These are phyloP conservation scores for Istiophorus platypterus DNA, from an alignment of 2,113 vertebrate species.

Conservation along the genomic window DNA sequence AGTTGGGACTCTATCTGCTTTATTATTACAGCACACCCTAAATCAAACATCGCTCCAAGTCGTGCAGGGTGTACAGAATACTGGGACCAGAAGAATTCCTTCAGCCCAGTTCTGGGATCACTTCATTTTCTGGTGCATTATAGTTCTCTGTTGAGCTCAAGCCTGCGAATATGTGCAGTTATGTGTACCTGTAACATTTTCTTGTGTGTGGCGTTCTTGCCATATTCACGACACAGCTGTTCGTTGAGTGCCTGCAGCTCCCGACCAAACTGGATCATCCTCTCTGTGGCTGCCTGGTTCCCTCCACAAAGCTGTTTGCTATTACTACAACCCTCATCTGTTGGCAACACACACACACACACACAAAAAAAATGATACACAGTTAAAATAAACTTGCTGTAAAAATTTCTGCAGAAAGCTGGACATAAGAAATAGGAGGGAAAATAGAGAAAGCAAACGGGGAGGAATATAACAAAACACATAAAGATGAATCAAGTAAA, in stretches of 20 bases:
- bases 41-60: constrained; percentile 18
- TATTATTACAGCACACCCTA: background rate
- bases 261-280: constrained; percentile 98
- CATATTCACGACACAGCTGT: constrained; percentile 93
- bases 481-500: background rate
- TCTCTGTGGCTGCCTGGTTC: constrained; percentile 95
- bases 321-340: constrained; percentile 90
- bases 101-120: background rate
- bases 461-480: background rate
- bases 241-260: constrained; percentile 96
- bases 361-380: too few relatives aligned
- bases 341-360: constrained; percentile 19
- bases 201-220: constrained; percentile 92
- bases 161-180: background rate
- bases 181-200: constrained; percentile 78
- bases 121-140: constrained; percentile 2
- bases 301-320: constrained; percentile 94
- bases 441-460: background rate
- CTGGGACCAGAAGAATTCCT: constrained; percentile 15
- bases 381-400: background rate
- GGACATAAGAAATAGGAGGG: background rate
- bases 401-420: background rate
- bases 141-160: constrained; percentile 14
- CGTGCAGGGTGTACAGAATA: background rate
- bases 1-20: background rate